Percentiles rank a stretch among this genome's conserved stretches.
Evolutionary conservation across 2,888 invertebrate genomes (phyloP).

Genomic region (Cosmia pyralina): DNA sequence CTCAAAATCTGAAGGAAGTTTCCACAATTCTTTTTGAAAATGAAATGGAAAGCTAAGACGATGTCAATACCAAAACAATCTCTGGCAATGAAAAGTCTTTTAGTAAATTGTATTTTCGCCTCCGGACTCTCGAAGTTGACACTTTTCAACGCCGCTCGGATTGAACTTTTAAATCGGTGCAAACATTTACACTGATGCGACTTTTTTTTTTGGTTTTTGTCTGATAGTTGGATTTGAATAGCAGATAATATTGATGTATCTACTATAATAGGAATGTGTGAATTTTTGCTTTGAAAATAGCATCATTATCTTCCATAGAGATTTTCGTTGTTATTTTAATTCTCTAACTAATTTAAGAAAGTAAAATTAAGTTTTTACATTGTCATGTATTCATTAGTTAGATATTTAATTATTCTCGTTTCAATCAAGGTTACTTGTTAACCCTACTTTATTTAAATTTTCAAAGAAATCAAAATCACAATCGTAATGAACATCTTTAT

Average conservation of each 20-base stretch:
- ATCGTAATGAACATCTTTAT: background rate
- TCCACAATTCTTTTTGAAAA: conserved; percentile 33
- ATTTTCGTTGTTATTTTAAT: background rate
- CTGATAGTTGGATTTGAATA: conserved; percentile 36
- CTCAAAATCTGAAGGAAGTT: background rate
- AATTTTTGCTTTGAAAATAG: background rate
- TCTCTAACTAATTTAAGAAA: background rate
- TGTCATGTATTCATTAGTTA: background rate
- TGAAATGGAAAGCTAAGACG: conserved; percentile 53
- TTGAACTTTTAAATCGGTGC: conserved; percentile 54
- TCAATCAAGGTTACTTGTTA: background rate
- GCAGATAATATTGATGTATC: background rate
- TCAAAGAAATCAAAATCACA: background rate
- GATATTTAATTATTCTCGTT: background rate
- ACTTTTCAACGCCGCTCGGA: conserved; percentile 56
- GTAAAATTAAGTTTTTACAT: background rate
- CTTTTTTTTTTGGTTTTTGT: conserved; percentile 27
- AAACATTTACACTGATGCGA: conserved; percentile 43
- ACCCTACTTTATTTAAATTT: background rate
- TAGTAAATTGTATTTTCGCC: conserved; percentile 69
- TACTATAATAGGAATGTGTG: background rate
- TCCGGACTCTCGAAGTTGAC: conserved; percentile 60
- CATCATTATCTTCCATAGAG: background rate
- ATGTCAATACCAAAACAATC: conserved; percentile 54
- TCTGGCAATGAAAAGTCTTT: conserved; percentile 64